Conservation (phyloP, 2,888 invertebrate species). For the Neoaliturus tenellus region DNA sequence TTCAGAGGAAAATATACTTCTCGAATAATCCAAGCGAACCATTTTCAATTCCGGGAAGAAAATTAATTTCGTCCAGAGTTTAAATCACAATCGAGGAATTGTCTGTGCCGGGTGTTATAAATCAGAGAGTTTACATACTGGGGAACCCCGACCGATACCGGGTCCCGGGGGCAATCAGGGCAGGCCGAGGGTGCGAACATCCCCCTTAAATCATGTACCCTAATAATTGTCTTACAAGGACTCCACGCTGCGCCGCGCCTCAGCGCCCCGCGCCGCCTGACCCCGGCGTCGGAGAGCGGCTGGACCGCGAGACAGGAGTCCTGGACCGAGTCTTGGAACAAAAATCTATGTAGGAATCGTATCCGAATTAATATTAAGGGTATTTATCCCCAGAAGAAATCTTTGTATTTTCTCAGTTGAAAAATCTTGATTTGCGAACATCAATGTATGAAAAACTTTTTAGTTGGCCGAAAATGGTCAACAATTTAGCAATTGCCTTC, state of each 20-base stretch:
- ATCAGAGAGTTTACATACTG: constrained; percentile 36
- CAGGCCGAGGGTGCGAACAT: constrained; percentile 32
- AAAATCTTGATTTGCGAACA: no score
- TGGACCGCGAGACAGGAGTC: no score
- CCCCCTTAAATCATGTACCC: constrained; percentile 24
- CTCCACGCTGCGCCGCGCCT: background rate
- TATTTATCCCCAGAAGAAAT: no score
- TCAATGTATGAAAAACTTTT: no score
- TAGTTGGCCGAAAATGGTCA: no score
- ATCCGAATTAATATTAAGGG: no score
- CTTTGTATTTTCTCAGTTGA: no score
- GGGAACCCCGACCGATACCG: background rate
- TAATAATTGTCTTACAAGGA: constrained; percentile 50
- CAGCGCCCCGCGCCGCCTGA: background rate
- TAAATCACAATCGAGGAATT: constrained; percentile 10
- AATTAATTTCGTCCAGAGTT: background rate
- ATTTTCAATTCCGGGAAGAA: background rate
- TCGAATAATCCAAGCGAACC: no score
- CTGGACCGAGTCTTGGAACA: no score
- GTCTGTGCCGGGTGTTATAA: constrained; percentile 22
- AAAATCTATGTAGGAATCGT: no score
- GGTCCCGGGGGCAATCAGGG: constrained; percentile 44
- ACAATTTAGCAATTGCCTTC: no score
- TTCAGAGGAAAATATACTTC: no score
- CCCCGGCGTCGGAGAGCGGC: background rate